Base-by-base conservation (phyloP, 2,888 invertebrate genomes). In the Operophtera brumata region DNA sequence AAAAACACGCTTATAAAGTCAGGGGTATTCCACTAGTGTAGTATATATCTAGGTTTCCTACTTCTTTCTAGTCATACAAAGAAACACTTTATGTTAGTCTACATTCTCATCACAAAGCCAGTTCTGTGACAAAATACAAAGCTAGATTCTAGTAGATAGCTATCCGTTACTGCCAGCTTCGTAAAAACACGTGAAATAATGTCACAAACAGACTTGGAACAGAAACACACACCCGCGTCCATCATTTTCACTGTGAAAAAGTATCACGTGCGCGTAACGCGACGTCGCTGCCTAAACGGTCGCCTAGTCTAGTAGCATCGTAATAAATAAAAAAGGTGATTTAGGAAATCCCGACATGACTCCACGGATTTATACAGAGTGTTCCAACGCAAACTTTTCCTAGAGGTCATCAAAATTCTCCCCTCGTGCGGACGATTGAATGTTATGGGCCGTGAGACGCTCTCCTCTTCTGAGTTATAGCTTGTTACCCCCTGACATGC, bases 281-380 rank as follows among this genome's bases (percentile, higher is more conserved):
- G 73, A 77, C 79, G 80, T 83, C 77, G 75, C 75, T 75, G 62
- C 72, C 77, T 83, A 83, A 86, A 84, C 81, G 82, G 79, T 76
- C 75, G 80, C 77, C 78, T 78, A 74, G 75, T 75, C 75, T 77
- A 79, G 71, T 78, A 75, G 80, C 75, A 75, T 69, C 70, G 83
- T 78, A 84, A 86, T 86, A 86, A 87, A 87, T 87, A 87, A 86
- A 86, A 84, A 81, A 78, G 83, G 77, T 83, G 84, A 87, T 87
- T 87, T 85, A 85, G 78, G 76, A 86, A 87, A 87, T 86, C 86
- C 85, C 80, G 74, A 86, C 87, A 84, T 85, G 86, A 84, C 83
- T 86, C 80, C 74, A 66, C 79, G 85, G 86, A 86, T 86, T 87
- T 87, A 87, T 86, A 85, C 84, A 80, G 81, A 84, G 83, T 86